A percentile compares a stretch with the other conserved stretches of the same genome.
Evolutionary conservation across 1,140 invertebrate species (phyloP).

Genomic region (Probaryconus sp.): DNA sequence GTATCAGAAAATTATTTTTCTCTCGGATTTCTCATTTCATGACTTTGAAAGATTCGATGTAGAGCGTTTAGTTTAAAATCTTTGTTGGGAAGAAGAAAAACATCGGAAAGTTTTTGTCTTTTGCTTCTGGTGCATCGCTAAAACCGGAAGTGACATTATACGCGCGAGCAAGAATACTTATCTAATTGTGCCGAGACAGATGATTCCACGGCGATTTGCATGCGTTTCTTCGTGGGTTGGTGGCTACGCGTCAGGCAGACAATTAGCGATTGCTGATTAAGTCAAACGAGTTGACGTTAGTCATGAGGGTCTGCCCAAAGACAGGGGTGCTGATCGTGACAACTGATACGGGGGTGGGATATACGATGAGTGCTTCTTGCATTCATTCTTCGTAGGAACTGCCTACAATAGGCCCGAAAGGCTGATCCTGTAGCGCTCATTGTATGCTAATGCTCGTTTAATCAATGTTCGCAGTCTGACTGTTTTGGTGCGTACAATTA

Average conservation of each 20-base stretch:
- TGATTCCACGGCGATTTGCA: conserved; percentile 74
- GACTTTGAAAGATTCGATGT: no score
- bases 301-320: conserved; percentile 53
- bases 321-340: conserved; percentile 69
- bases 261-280: conserved; percentile 79
- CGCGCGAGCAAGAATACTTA: conserved; percentile 72
- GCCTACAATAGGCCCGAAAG: conserved; percentile 67
- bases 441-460: conserved; percentile 76
- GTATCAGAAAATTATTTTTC: no score
- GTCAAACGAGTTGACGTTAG: conserved; percentile 72
- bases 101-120: conserved; percentile 11
- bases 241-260: conserved; percentile 72
- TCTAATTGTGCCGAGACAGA: conserved; percentile 76
- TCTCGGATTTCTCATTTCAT: no score
- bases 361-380: conserved; percentile 69
- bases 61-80: no score
- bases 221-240: conserved; percentile 76
- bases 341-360: conserved; percentile 74
- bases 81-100: no score
- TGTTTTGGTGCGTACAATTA: conserved; percentile 61
- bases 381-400: conserved; percentile 68
- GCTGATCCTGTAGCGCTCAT: conserved; percentile 67
- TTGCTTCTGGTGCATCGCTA: conserved; percentile 17
- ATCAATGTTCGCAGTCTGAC: conserved; percentile 59
- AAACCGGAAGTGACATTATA: conserved; percentile 74